These are phyloP conservation scores for Drosophila parthenogenetica DNA, from an alignment of 2,888 invertebrate genomes.

Conservation along the genomic window DNA sequence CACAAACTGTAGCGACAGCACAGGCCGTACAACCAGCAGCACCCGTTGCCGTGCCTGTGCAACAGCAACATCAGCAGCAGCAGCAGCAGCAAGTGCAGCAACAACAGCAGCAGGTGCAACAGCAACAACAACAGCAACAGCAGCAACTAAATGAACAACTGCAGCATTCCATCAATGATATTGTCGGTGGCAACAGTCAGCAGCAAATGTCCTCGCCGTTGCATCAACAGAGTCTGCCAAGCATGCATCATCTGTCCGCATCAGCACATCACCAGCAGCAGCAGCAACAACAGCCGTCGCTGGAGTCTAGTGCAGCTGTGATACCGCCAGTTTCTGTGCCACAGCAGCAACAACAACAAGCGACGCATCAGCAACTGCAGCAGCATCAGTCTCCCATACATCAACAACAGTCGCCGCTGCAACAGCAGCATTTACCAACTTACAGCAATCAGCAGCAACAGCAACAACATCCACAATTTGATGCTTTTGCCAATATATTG, in stretches of 20 bases:
- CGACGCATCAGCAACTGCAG: slow-evolving; percentile 73
- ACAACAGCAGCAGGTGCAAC: slow-evolving; percentile 43
- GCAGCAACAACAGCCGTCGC: slow-evolving; percentile 36
- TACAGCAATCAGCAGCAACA: slow-evolving; percentile 80
- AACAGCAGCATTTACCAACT: slow-evolving; percentile 84
- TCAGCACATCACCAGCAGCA: slow-evolving; percentile 45
- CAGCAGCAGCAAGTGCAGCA: slow-evolving; percentile 65
- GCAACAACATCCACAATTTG: slow-evolving; percentile 68
- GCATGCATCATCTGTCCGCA: slow-evolving; percentile 70
- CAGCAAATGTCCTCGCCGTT: slow-evolving; percentile 83
- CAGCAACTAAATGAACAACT: slow-evolving; percentile 85
- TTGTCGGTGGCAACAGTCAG: slow-evolving; percentile 86
- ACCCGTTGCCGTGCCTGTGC: slow-evolving; percentile 36
- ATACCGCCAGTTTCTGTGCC: slow-evolving; percentile 23
- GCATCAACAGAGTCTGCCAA: slow-evolving; percentile 78
- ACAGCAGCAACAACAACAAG: slow-evolving; percentile 51
- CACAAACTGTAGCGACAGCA: slow-evolving; percentile 39
- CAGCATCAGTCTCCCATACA: slow-evolving; percentile 78
- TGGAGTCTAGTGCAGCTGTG: slow-evolving; percentile 52
- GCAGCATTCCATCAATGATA: slow-evolving; percentile 85
- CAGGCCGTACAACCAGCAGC: slow-evolving; percentile 58
- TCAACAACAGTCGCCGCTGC: slow-evolving; percentile 75
- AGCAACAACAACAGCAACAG: slow-evolving; percentile 57
- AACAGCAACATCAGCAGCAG: slow-evolving; percentile 67
- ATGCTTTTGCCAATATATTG: slow-evolving; percentile 75